These are phyloP conservation scores for Dysidea cf. avara DNA, from an alignment of 37 sponge, comb jelly and placozoan species.

Conservation along the genomic window DNA sequence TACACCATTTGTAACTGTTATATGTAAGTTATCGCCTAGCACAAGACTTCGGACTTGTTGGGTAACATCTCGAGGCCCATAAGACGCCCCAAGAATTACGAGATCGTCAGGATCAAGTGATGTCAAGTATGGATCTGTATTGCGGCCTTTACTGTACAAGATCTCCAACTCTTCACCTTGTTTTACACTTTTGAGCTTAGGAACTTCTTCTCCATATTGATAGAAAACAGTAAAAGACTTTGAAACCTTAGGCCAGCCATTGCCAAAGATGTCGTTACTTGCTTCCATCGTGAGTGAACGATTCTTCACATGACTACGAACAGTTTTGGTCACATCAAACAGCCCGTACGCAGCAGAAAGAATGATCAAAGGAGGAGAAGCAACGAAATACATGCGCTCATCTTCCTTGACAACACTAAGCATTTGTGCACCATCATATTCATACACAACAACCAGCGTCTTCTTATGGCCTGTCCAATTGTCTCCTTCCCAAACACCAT, in stretches of 20 bases:
- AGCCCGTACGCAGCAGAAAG: neutral
- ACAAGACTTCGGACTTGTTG: neutral
- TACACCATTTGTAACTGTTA: neutral
- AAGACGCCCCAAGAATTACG: conserved; percentile 5
- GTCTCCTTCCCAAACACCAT: conserved; percentile 12
- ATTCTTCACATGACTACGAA: neutral
- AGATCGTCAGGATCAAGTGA: neutral
- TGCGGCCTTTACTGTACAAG: neutral
- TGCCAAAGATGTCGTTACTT: neutral
- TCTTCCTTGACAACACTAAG: conserved; percentile 6
- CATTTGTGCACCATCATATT: neutral
- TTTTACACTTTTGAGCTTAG: neutral
- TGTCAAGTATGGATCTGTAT: neutral
- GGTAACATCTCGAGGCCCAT: conserved; percentile 4
- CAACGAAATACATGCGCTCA: conserved; percentile 1
- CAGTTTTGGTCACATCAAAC: neutral
- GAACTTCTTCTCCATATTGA: conserved; percentile 18
- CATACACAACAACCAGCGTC: conserved; percentile 13
- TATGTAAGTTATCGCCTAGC: neutral
- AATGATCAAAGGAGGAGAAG: neutral
- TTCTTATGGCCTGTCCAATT: conserved; percentile 2
- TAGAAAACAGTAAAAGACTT: neutral
- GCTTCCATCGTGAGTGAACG: neutral
- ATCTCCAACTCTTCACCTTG: neutral
- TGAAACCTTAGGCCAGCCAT: neutral